phyloP scores from a whole-genome alignment of 2,888 invertebrate species.

The Protodeltote pygarga region DNA sequence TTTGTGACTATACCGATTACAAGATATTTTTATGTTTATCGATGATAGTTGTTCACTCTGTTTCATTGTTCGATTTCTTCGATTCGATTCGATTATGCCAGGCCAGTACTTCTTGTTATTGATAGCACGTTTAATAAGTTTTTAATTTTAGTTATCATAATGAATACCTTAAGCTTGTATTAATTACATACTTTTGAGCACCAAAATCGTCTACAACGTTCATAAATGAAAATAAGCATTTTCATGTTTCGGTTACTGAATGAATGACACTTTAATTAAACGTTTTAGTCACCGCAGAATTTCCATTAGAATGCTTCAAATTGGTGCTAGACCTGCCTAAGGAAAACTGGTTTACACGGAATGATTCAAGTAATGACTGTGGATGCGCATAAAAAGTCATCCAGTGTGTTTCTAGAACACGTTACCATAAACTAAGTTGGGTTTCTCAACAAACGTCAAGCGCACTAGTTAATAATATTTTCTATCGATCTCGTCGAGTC shows the following conservation, averaged over 20 bases:
- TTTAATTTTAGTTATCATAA: background rate
- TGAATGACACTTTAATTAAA: constrained; percentile 6
- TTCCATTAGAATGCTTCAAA: constrained; percentile 24
- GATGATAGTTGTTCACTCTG: constrained; percentile 18
- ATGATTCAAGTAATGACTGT: constrained; percentile 3
- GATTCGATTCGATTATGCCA: background rate
- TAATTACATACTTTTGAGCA: too few relatives aligned
- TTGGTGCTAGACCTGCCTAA: constrained; percentile 17
- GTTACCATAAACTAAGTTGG: constrained; percentile 25
- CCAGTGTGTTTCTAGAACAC: constrained; percentile 32
- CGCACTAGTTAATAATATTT: constrained; percentile 60
- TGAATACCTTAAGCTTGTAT: background rate
- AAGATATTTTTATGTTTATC: constrained; percentile 39
- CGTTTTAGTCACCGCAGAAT: constrained; percentile 5
- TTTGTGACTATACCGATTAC: constrained; percentile 21
- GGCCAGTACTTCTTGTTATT: background rate
- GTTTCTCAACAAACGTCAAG: constrained; percentile 36
- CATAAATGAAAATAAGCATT: background rate
- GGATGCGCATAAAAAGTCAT: constrained; percentile 29
- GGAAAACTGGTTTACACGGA: constrained; percentile 12
- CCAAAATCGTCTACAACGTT: background rate
- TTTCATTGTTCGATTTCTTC: constrained; percentile 23
- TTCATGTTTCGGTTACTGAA: background rate
- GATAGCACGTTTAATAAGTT: too few relatives aligned
- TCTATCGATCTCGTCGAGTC: constrained; percentile 66